A percentile compares a stretch with the other conserved stretches of the same genome.
Evolutionary conservation across 1,140 invertebrate genomes (phyloP).

Genomic region (Apocrypta bakeri): DNA sequence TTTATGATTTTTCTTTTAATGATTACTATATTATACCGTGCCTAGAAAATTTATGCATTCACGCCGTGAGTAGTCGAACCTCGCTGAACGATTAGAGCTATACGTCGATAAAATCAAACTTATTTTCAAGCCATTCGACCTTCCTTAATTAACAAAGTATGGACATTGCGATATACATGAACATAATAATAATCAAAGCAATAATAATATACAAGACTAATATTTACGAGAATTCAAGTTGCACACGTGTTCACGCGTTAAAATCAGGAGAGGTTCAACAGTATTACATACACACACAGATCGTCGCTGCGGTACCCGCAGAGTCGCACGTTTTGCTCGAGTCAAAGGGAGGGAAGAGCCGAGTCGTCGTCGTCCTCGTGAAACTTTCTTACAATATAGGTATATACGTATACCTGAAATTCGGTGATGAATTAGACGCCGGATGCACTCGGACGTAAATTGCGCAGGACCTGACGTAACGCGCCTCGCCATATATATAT

Average conservation of each 20-base stretch:
- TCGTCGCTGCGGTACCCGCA: background rate
- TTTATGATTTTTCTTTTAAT: conserved; percentile 8
- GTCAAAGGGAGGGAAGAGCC: conserved; percentile 5
- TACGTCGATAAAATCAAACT: too few relatives aligned
- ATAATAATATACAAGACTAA: too few relatives aligned
- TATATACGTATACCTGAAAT: background rate
- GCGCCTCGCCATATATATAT: conserved; percentile 10
- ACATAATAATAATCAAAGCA: too few relatives aligned
- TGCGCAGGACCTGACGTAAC: conserved; percentile 29
- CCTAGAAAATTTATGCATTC: background rate
- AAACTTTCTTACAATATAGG: conserved; percentile 18
- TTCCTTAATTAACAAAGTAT: too few relatives aligned
- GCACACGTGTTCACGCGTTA: too few relatives aligned
- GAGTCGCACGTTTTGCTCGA: background rate
- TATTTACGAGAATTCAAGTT: too few relatives aligned
- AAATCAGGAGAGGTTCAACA: conserved; percentile 16
- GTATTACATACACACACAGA: background rate
- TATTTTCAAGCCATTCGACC: background rate
- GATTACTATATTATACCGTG: background rate
- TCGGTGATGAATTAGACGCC: conserved; percentile 50
- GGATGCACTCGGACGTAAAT: conserved; percentile 50
- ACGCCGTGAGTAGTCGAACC: background rate
- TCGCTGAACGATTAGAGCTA: background rate
- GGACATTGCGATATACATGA: too few relatives aligned
- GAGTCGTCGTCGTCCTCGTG: conserved; percentile 8